Evolutionary conservation across 2,888 invertebrate genomes (phyloP), one percentile per base, ranked within the genome.

Genomic region (Cheilosia vulpina): DNA sequence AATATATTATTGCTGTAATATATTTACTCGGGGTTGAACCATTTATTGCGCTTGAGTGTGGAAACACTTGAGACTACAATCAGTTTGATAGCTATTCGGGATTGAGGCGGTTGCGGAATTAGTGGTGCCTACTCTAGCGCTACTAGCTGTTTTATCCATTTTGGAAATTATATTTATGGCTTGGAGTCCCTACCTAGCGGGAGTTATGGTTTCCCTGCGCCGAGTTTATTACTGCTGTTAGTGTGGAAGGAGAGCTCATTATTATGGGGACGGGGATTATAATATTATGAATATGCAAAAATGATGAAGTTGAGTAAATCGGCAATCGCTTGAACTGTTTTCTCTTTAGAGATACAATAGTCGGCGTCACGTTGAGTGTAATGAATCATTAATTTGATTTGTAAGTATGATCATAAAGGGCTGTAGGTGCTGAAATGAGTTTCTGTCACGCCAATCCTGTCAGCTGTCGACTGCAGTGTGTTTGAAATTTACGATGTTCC

Each of bases 61-160:
- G 68, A 75, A 75, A 75, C 80, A 80, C 71, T 85, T 57, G 76
- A 85, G 71, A 66, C 66, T 76, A 75, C 84, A 85, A 85, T 85
- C 80, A 66, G 80, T 71, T 80, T 72, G 76, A 80, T 85, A 50
- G 80, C 55, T 65, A 60, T 52, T 80, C 60, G 43, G 76, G 71
- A 80, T 80, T 76, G 76, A 50, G 60, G 60, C 65, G 17, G 66
- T 55, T 85, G 71, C 60, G 47, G 68, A 72, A 78, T 63, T 78
- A 47, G 57, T 62, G 31, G 38, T 13, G 11, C 13, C 38, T 4
- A 38, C 1, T 13, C 38, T 4, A 13, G 17, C 41, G 60, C 45
- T 9, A 65, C 57, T 43, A 43, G 58, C 66, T 58, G 43, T 52
- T 68, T 34, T 53, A 68, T 68, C 43, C 76, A 60, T 77, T 68